Evolutionary conservation across 2,797 vertebrate species (phyloP), one percentile per base, ranked within the genome.

Genomic region (Nasua narica): DNA sequence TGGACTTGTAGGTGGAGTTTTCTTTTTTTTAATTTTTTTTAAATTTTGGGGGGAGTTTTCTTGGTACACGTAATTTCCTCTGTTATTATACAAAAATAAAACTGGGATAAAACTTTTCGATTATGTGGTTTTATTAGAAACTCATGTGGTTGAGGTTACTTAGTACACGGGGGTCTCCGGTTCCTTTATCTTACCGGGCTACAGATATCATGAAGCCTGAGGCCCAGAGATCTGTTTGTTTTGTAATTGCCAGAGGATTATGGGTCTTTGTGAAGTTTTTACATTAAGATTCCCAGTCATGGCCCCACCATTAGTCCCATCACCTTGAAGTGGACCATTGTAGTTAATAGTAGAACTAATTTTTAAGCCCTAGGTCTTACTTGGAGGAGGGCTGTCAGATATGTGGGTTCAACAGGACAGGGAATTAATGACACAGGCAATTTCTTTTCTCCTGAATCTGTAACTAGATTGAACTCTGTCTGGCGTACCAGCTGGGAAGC

Each of bases 401-500:
- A 46, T 1, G 19, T 76, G 86, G 35, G 11, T 81, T 93, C 70
- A 93, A 32, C 2, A 81, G 50, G 18, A 92, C 46, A 91, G 50
- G 82, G 76, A 91, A 83, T 87, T 79, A 92, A 93, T 79, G 91
- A 92, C 54, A 84, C 7, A 65, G 52, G 69, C 77, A 65, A 27
- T 87, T 95, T 93, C 87, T 95, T 96, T 93, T 81, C 81, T 89
- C 48, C 46, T 43, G 16, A 89, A 65, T 65, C 72, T 77, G 4
- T 94, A 95, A 94, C 56, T 50, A 43, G 77, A 88, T 69, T 91
- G 95, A 96, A 96, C 76, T 93, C 81, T 90, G 40, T 87, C 76
- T 90, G 43, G 85, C 37, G 62, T 95, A 95, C 89, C 97, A 97
- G 94, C 95, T 97, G 94, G 97, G 95, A 97, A 95, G 87, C 90